Conservation (phyloP, 1,140 invertebrate genomes). For the Drosophila rufa region DNA sequence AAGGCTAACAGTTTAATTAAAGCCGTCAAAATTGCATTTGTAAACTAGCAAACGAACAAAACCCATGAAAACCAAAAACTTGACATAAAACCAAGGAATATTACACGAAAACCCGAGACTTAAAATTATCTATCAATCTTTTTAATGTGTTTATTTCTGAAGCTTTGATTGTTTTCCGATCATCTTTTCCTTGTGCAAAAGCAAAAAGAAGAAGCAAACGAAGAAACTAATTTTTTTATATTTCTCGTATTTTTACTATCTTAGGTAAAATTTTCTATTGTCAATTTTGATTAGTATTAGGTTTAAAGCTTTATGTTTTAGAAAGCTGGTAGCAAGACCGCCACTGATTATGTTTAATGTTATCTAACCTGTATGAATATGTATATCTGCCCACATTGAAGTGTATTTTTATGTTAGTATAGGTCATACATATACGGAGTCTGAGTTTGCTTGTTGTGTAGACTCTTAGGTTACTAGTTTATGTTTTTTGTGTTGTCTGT, state of each 20-base stretch:
- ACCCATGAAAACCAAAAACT: conserved; percentile 32
- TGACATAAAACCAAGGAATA: conserved; percentile 22
- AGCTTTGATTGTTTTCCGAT: conserved; percentile 41
- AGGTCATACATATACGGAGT: conserved; percentile 13
- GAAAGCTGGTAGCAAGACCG: conserved; percentile 54
- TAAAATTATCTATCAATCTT: conserved; percentile 24
- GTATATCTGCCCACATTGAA: conserved; percentile 52
- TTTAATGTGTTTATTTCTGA: conserved; percentile 35
- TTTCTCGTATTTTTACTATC: conserved; percentile 56
- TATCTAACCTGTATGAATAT: conserved; percentile 55
- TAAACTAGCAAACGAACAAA: conserved; percentile 57
- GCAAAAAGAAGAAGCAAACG: conserved; percentile 34
- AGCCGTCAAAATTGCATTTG: conserved; percentile 81
- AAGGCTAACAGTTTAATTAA: conserved; percentile 63
- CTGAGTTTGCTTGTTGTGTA: conserved; percentile 47
- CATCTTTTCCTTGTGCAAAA: conserved; percentile 45
- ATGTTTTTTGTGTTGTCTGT: conserved; percentile 75
- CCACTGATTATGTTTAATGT: conserved; percentile 68
- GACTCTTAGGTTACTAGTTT: conserved; percentile 68
- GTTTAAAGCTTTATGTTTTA: conserved; percentile 78
- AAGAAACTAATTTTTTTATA: conserved; percentile 51
- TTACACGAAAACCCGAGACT: conserved; percentile 16
- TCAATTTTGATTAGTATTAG: conserved; percentile 74
- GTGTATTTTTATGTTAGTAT: conserved; percentile 50
- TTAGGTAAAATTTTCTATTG: conserved; percentile 63